phyloP scores from a whole-genome alignment of 1,140 invertebrate genomes.

The Pteromalus puparum region DNA sequence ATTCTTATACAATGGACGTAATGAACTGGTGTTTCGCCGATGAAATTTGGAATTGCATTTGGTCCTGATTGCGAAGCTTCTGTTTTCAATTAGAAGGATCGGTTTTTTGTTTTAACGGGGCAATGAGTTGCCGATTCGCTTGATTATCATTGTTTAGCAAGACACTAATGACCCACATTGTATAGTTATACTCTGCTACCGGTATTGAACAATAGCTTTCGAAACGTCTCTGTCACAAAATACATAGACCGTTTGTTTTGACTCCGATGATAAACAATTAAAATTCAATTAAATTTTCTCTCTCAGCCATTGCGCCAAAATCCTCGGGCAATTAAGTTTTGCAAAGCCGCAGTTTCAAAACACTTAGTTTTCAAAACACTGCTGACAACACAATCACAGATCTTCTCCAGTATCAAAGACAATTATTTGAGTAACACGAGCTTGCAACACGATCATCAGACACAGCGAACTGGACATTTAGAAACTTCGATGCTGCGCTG shows the following conservation, averaged over 20 bases:
- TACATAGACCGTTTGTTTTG: background rate
- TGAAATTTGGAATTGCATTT: background rate
- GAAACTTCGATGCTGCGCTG: too few species aligned
- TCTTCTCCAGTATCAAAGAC: background rate
- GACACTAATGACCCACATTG: background rate
- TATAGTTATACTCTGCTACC: background rate
- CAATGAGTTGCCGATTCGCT: background rate
- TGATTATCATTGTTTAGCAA: background rate
- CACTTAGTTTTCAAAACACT: background rate
- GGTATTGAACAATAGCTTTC: background rate
- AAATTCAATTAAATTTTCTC: background rate
- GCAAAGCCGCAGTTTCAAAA: background rate
- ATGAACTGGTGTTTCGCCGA: background rate
- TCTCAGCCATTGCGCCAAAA: too few species aligned
- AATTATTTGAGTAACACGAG: background rate
- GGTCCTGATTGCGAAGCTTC: too few species aligned
- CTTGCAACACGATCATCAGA: too few species aligned
- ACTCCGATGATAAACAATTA: background rate
- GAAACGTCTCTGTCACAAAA: background rate
- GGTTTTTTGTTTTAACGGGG: background rate
- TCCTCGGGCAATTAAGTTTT: background rate
- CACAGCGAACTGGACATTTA: background rate
- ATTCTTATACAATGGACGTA: too few species aligned
- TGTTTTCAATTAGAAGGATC: too few species aligned
- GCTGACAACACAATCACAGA: constrained; percentile 7